Evolutionary conservation across 2,888 invertebrate genomes (phyloP).

Genomic region (Agonopterix heracliana): DNA sequence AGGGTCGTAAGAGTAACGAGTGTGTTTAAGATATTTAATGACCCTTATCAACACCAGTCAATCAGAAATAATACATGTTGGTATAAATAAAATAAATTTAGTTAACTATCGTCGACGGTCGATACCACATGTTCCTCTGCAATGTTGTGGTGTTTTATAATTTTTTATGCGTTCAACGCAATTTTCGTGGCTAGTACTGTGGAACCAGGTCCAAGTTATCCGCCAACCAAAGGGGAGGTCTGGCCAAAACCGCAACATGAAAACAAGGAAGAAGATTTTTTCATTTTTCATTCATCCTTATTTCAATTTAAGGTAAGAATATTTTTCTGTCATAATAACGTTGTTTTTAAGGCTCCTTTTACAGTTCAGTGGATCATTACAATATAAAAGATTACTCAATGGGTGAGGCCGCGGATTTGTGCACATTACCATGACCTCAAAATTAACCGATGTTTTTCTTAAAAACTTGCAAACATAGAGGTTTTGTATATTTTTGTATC

Average conservation of each 20-base stretch:
- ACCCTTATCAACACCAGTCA: background rate
- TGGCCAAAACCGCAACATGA: constrained; percentile 81
- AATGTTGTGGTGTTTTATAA: constrained; percentile 11
- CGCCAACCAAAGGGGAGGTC: constrained; percentile 78
- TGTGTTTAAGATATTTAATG: background rate
- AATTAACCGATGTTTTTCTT: too few relatives aligned
- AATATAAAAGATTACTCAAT: too few relatives aligned
- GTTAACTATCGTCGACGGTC: background rate
- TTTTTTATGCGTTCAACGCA: constrained; percentile 20
- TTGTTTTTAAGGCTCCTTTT: too few relatives aligned
- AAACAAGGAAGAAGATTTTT: constrained; percentile 49
- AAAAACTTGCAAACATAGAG: too few relatives aligned
- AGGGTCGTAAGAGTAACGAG: too few relatives aligned
- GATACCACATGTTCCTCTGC: background rate
- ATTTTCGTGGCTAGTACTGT: constrained; percentile 24
- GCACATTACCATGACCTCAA: too few relatives aligned
- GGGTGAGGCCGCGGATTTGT: too few relatives aligned
- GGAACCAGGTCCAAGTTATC: constrained; percentile 66
- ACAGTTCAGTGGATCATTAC: too few relatives aligned
- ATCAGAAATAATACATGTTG: background rate
- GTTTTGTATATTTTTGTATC: too few relatives aligned
- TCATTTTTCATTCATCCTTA: constrained; percentile 53
- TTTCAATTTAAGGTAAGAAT: constrained; percentile 68
- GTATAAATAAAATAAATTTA: background rate
- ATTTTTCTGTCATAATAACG: background rate